Evolutionary conservation across 2,113 vertebrate genomes (phyloP), one percentile per base, ranked within the genome.

Genomic region (Pomatorhinus ruficollis): DNA sequence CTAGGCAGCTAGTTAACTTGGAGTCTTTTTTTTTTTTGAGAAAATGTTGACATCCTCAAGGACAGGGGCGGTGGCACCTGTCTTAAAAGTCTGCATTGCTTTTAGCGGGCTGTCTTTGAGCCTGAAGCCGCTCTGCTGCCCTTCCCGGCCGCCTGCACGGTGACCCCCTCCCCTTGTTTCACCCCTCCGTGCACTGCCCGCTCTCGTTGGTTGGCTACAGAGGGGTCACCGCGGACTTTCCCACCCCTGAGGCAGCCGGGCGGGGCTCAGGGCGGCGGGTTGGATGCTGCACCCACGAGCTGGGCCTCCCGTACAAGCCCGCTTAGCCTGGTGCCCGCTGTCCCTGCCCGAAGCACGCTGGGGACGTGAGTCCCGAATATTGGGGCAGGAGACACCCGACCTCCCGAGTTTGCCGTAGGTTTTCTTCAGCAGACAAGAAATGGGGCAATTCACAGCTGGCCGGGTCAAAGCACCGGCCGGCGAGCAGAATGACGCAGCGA

Each of bases 391-490:
- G n/a, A 28, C 21, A 3, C 11, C 8, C 20, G 1, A 6, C 12
- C 16, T 40, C 18, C 9, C 2, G 6, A 31, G 17, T 5, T 3
- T 2, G 54, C 44, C 5, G 28, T 37, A 3, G 25, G 11, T 47
- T 82, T 82, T 59, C 33, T 45, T 47, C 23, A 30, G 70, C 35
- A 24, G 59, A 7, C n/a, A 3, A 8, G 18, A 53, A 71, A 33
- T 1, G 33, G 37, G 15, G 33, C 14, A 30, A 25, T 39, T 52
- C 42, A 2, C 1, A n/a, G 57, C 50, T 22, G 66, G 3, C 0
- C 7, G 5, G 19, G 27, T 40, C 21, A 23, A 14, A 49, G 74
- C 18, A 39, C 6, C 9, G 18, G 9, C 18, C 31, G 14, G 31
- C 15, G 12, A 40, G 56, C 37, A 11, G 56, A 16, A 20, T 49